Evolutionary conservation across 1,140 invertebrate genomes (phyloP), one percentile per base, ranked within the genome.

Genomic region (Ephestia elutella): DNA sequence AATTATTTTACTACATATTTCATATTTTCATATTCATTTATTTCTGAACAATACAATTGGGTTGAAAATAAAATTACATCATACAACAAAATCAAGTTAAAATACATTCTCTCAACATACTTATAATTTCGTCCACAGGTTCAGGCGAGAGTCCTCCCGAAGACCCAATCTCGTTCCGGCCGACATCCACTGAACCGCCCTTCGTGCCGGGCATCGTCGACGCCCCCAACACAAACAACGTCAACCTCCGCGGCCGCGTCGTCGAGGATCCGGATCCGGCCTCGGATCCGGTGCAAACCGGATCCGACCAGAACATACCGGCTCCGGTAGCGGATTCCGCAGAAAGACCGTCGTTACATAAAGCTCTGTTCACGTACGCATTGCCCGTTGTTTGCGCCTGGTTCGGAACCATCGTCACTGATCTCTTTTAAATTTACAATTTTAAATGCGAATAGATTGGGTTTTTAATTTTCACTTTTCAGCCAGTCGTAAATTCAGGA

Each of bases 381-480:
- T 84, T 96, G 73, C 95, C 95, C 5, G 92, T 96, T 32, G 93
- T 95, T 62, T 92, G 95, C 74, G 93, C 94, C 68, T 96, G 94
- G 94, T 93, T 96, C 81, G 95, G 95, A 56, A 92, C 93, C 62
- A 92, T 94, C 71, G 92, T 95, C 73, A 92, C 92, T 64, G 94
- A 95, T 79, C 92, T 94, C 89, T 93, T 95, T 91, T 95, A 93
- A 93, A 58, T 10, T 53, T 32, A 11, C 10, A 38, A 38, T 38
- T 11, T 38, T 2, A 13, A 44, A 44, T 13, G 32, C 13, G 8
- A 35, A 25, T 53, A 4, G 21, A 11, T 4, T 54, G 51, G 19
- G 13, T 54, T 54, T 53, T 15, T 8, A 28, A 7, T 10, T 32
- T 32, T 32, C 30, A 32, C 30, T 11, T 10, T 32, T 11, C 30